Conservation (phyloP, 23 tunicate genomes). For the Halocynthia roretzi region DNA sequence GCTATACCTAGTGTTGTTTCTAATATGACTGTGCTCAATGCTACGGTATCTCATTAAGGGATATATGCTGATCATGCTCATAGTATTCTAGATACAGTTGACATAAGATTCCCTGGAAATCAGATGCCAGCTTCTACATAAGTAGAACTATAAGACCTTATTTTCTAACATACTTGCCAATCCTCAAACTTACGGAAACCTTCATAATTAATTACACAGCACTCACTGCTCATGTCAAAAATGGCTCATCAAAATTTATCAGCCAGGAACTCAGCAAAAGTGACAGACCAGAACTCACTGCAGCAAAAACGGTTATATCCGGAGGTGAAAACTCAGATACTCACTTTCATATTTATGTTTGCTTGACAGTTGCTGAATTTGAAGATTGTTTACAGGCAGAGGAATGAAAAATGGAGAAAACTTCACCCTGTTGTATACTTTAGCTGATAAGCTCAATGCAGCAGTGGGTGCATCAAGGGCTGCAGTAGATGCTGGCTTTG, state of each 20-base stretch:
- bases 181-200: too few relatives aligned
- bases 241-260: constrained; percentile 49
- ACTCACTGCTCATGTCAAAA: constrained; percentile 28
- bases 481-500: constrained; percentile 99
- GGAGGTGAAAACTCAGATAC: constrained; percentile 43
- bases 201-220: background rate
- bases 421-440: constrained; percentile 62
- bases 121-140: too few relatives aligned
- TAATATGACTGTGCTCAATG: too few relatives aligned
- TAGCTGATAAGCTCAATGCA: constrained; percentile 95
- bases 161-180: too few relatives aligned
- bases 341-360: background rate
- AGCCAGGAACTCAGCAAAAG: constrained; percentile 87
- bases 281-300: constrained; percentile 97
- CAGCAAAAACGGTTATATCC: constrained; percentile 90
- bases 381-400: constrained; percentile 34
- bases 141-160: too few relatives aligned
- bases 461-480: constrained; percentile 99
- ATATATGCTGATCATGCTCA: too few relatives aligned
- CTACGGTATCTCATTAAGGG: too few relatives aligned
- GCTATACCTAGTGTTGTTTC: too few relatives aligned
- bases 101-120: too few relatives aligned
- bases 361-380: background rate
- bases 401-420: constrained; percentile 98
- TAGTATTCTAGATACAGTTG: too few relatives aligned